Conservation (phyloP, 2,797 vertebrate species). For the Phoxinus dragarum region DNA sequence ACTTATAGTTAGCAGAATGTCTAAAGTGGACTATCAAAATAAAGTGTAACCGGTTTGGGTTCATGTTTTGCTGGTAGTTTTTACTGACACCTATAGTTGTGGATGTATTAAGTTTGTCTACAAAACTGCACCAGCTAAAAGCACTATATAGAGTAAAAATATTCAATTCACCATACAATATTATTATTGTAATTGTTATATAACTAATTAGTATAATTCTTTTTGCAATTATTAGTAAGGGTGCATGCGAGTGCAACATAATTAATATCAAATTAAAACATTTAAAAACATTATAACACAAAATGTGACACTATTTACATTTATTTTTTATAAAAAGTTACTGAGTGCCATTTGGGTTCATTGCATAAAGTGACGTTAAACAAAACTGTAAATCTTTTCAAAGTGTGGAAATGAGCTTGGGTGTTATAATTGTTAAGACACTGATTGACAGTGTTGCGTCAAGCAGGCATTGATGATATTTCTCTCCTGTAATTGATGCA, state of each 20-base stretch:
- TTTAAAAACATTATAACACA: too few species aligned
- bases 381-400: constrained; percentile 7
- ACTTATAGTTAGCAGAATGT: too few species aligned
- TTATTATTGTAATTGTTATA: neutral
- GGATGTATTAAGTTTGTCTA: neutral
- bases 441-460: neutral
- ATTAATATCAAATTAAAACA: neutral
- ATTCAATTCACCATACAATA: neutral
- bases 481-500: constrained; percentile 3
- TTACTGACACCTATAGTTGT: neutral
- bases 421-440: constrained; percentile 6
- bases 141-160: neutral
- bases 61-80: neutral
- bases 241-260: neutral
- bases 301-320: neutral
- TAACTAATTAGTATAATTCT: neutral
- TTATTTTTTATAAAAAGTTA: neutral
- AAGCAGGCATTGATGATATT: constrained; percentile 37
- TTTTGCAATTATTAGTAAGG: neutral
- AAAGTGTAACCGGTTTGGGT: neutral
- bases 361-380: neutral
- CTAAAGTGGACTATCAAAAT: too few species aligned
- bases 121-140: neutral
- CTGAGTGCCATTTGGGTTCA: neutral
- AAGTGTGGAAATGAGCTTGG: neutral